These are phyloP conservation scores for Desmodus rotundus DNA, from an alignment of 2,113 vertebrate genomes.

Conservation along the genomic window DNA sequence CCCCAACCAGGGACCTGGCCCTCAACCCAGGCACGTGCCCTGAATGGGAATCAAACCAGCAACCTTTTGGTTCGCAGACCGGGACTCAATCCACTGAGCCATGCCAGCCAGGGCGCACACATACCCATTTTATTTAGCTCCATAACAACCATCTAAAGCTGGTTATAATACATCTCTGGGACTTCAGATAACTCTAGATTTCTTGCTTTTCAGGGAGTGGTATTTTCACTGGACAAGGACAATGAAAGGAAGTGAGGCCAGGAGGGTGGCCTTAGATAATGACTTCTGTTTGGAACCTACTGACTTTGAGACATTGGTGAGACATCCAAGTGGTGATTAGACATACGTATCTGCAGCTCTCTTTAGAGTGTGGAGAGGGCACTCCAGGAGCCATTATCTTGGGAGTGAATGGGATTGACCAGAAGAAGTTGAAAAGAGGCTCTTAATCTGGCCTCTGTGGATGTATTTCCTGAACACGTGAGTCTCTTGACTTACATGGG, in stretches of 20 bases:
- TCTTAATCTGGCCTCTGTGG: not conserved
- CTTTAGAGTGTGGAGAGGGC: not conserved
- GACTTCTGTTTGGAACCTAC: not conserved
- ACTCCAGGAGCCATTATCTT: not conserved
- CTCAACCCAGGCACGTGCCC: no score
- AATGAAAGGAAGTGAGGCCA: not conserved
- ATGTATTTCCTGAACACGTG: not conserved
- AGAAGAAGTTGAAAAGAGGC: not conserved
- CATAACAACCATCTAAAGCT: not conserved
- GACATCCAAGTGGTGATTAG: not conserved
- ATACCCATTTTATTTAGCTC: not conserved
- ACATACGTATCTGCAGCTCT: not conserved
- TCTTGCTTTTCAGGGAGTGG: not conserved
- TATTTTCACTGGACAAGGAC: not conserved
- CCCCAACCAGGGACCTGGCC: no score
- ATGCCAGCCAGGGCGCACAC: no score
- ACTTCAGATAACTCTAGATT: not conserved
- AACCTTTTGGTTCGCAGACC: no score
- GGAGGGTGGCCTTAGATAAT: not conserved
- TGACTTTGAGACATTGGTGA: not conserved
- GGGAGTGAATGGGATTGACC: not conserved
- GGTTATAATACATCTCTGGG: not conserved
- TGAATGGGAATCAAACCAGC: no score
- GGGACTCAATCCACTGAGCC: no score
- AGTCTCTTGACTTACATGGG: not conserved